Conservation (phyloP, 2,888 invertebrate species). For the Sinelater perroti region DNA sequence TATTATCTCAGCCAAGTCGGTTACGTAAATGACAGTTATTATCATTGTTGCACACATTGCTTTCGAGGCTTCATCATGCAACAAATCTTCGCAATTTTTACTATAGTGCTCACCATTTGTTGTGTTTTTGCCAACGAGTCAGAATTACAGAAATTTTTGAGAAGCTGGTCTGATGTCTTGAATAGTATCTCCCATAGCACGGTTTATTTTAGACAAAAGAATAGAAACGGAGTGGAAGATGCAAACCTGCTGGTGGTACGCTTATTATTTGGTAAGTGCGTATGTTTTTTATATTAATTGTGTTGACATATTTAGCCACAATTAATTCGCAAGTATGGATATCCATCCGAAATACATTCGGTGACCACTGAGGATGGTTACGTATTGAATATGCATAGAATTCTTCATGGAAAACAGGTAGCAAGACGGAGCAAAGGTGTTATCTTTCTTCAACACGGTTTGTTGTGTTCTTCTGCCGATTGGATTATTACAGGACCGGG, state of each 20-base stretch:
- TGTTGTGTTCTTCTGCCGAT: constrained; percentile 61
- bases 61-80: too few species aligned
- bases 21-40: too few species aligned
- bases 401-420: constrained; percentile 53
- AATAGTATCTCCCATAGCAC: too few species aligned
- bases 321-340: not conserved
- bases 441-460: constrained; percentile 62
- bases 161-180: too few species aligned
- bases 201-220: too few species aligned
- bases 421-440: constrained; percentile 57
- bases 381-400: not conserved
- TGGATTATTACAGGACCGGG: constrained; percentile 63
- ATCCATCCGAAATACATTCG: not conserved
- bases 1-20: too few species aligned
- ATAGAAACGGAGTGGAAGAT: not conserved
- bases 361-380: not conserved
- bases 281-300: not conserved
- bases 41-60: too few species aligned
- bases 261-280: not conserved
- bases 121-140: too few species aligned
- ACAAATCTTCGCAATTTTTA: too few species aligned
- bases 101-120: too few species aligned
- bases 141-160: too few species aligned
- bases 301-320: not conserved
- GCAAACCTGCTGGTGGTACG: not conserved